Conservation (phyloP, 2,888 invertebrate genomes). For the Trilocha varians region DNA sequence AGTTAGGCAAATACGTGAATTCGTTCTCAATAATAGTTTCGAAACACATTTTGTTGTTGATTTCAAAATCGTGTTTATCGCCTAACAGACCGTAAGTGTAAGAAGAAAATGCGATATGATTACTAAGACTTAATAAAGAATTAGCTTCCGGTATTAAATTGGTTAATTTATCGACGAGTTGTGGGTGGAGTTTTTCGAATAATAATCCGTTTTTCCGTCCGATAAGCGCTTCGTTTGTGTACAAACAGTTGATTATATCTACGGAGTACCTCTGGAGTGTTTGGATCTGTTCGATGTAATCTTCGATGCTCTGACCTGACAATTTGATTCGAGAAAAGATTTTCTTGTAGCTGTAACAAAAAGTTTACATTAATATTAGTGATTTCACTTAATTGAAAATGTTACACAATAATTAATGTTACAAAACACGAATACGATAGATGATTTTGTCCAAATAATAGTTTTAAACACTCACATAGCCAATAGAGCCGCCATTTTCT, state of each 20-base stretch:
- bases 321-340: slow-evolving; percentile 30
- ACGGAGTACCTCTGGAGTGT: slow-evolving; percentile 34
- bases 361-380: too few relatives aligned
- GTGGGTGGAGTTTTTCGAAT: slow-evolving; percentile 40
- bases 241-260: slow-evolving; percentile 52
- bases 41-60: slow-evolving; percentile 39
- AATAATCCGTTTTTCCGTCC: slow-evolving; percentile 34
- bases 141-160: slow-evolving; percentile 41
- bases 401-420: too few relatives aligned
- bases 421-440: too few relatives aligned
- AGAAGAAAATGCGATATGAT: slow-evolving; percentile 50
- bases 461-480: slow-evolving; percentile 30
- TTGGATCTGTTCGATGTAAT: slow-evolving; percentile 25
- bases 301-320: slow-evolving; percentile 21
- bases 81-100: slow-evolving; percentile 38
- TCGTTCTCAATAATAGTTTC: slow-evolving; percentile 31
- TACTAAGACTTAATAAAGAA: slow-evolving; percentile 40
- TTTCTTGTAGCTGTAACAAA: slow-evolving; percentile 42
- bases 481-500: slow-evolving; percentile 34
- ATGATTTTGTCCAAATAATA: too few relatives aligned
- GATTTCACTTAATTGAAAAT: too few relatives aligned
- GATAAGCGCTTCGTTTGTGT: slow-evolving; percentile 35
- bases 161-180: slow-evolving; percentile 36
- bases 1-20: slow-evolving; percentile 33
- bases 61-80: slow-evolving; percentile 24